phyloP scores from a whole-genome alignment of 30 jellyfish, hydroid and myxozoan genomes.

The Turritopsis dohrnii region DNA sequence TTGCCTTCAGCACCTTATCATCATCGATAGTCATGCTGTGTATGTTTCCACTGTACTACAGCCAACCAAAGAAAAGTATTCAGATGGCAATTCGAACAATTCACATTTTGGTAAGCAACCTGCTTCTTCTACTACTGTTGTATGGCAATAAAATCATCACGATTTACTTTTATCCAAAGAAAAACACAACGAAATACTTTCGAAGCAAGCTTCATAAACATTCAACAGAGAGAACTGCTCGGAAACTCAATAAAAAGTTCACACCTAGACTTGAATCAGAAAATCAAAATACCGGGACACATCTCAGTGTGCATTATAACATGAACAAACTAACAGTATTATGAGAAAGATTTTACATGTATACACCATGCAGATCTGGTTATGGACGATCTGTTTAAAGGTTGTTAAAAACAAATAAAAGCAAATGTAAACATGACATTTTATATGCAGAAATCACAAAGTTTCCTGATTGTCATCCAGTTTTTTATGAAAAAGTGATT shows the following conservation, averaged over 20 bases:
- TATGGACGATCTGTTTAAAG: too few species aligned
- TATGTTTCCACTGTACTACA: neutral
- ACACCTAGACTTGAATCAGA: neutral
- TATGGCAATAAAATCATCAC: neutral
- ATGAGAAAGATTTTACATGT: too few species aligned
- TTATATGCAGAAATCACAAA: too few species aligned
- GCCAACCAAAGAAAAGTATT: neutral
- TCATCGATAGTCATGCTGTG: neutral
- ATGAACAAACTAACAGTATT: too few species aligned
- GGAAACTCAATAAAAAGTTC: neutral
- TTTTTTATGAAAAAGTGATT: too few species aligned
- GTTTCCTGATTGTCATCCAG: too few species aligned
- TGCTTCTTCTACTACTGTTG: neutral
- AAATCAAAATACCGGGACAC: neutral
- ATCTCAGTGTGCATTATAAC: neutral
- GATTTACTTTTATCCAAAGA: neutral
- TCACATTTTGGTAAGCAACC: neutral
- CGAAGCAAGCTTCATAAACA: neutral
- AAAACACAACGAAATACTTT: neutral
- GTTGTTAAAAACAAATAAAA: too few species aligned
- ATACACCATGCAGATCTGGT: too few species aligned
- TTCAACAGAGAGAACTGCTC: neutral
- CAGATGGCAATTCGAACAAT: neutral
- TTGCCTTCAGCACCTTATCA: neutral
- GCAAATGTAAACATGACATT: too few species aligned